A percentile compares a stretch with the other conserved stretches of the same genome.
Evolutionary conservation across 2,888 invertebrate species (phyloP).

Genomic region (Habrosyne pyritoides): DNA sequence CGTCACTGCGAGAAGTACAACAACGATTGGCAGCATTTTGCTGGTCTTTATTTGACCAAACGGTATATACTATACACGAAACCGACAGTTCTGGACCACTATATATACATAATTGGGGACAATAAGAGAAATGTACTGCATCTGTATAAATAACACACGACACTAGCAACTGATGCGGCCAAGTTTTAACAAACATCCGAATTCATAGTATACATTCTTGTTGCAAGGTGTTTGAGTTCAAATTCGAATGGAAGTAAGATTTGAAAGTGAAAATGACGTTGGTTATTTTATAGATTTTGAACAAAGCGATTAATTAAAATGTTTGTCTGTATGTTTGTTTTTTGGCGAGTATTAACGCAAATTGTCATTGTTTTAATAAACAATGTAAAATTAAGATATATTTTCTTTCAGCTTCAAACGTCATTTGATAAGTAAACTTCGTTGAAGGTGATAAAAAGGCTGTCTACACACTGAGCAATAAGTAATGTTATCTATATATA

Average conservation of each 20-base stretch:
- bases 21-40: conserved; percentile 68
- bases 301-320: conserved; percentile 62
- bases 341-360: conserved; percentile 36
- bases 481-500: no score
- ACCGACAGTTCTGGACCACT: conserved; percentile 31
- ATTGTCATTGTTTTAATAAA: conserved; percentile 47
- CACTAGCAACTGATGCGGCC: conserved; percentile 26
- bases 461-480: conserved; percentile 4
- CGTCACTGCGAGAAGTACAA: conserved; percentile 64
- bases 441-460: conserved; percentile 21
- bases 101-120: conserved; percentile 63
- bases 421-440: conserved; percentile 47
- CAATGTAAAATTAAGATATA: conserved; percentile 61
- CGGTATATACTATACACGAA: conserved; percentile 78
- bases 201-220: conserved; percentile 11
- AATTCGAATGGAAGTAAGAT: conserved; percentile 17
- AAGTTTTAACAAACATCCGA: not conserved
- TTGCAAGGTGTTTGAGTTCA: not conserved
- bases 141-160: conserved; percentile 53
- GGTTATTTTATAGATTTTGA: conserved; percentile 31
- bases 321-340: conserved; percentile 49
- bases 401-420: conserved; percentile 29
- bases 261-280: conserved; percentile 13
- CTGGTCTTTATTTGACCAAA: conserved; percentile 62
- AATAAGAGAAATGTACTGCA: conserved; percentile 49